Percentiles rank a stretch among this genome's conserved stretches.
Evolutionary conservation across 2,797 vertebrate genomes (phyloP).

Genomic region (Anniella stebbinsi): DNA sequence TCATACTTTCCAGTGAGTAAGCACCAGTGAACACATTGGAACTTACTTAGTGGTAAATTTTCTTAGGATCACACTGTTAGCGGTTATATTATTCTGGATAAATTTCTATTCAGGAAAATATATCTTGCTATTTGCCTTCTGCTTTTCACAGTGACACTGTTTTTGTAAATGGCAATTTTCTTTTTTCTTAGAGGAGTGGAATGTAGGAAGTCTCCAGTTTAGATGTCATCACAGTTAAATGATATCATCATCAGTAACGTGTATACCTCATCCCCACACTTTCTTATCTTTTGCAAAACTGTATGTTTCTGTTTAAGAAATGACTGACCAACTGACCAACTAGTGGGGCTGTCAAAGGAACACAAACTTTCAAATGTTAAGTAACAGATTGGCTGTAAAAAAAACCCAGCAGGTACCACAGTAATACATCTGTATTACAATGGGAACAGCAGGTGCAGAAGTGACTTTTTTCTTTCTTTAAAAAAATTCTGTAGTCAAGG

Average conservation of each 20-base stretch:
- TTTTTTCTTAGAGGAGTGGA: neutral
- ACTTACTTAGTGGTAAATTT: neutral
- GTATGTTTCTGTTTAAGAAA: too few relatives aligned
- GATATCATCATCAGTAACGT: too few relatives aligned
- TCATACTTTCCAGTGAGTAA: neutral
- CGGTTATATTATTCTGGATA: conserved; percentile 43
- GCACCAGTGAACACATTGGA: neutral
- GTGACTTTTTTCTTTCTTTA: too few relatives aligned
- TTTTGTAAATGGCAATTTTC: neutral
- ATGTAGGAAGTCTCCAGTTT: neutral
- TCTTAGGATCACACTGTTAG: neutral
- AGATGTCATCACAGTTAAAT: neutral
- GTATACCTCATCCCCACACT: too few relatives aligned
- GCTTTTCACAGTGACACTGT: neutral
- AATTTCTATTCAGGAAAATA: conserved; percentile 52
- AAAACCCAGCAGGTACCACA: neutral
- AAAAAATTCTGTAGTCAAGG: too few relatives aligned
- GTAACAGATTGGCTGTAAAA: too few relatives aligned
- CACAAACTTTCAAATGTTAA: too few relatives aligned
- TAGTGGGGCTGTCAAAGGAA: too few relatives aligned
- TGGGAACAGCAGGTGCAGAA: too few relatives aligned
- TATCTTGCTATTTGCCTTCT: conserved; percentile 45
- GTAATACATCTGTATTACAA: too few relatives aligned
- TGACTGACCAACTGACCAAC: too few relatives aligned
- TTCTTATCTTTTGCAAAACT: too few relatives aligned